Base-by-base conservation (phyloP, 2,113 vertebrate genomes). In the Egretta garzetta region DNA sequence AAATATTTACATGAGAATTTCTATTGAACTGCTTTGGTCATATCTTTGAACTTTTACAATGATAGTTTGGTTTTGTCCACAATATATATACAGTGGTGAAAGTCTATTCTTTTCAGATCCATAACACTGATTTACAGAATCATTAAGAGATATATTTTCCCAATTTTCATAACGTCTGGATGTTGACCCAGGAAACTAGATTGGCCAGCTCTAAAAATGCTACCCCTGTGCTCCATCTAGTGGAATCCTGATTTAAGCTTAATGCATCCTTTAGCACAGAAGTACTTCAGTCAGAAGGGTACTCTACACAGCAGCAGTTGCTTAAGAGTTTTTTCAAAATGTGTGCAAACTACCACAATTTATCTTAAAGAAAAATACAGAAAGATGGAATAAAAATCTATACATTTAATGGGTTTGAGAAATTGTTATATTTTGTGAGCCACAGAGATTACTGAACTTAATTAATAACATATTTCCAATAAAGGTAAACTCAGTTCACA, bases 171-270 rank as follows among this genome's bases (percentile, higher is more conserved):
- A 92, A 68, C 60, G 82, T 90, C 23, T 64, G 87, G 22, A n/a
- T 72, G 33, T 59, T 96, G 80, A 94, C 68, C 71, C 73, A 86
- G 80, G 52, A 95, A 84, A 52, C 43, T 67, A 63, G 22, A 71
- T 73, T 88, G 74, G 45, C 47, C 89, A 81, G 94, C 47, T 92
- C 24, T 73, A 95, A 96, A 97, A 98, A 84, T 95, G 41, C 95
- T 97, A 95, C 97, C 97, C 86, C 97, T 97, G 98, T 98, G 98
- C 98, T 98, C 97, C 98, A 98, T 97, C 98, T 98, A 98, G 98
- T 98, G 98, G 98, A 98, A 95, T 84, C 62, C 27, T 92, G 88
- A 95, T 71, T 96, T 90, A 93, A 94, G 14, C 72, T 97, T 85
- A 81, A 79, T 19, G n/a, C 68, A 59, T 52, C 56, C 76, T 90